Conservation (phyloP, 1,140 invertebrate species). For the Pseudomyrmex dendroicus region DNA sequence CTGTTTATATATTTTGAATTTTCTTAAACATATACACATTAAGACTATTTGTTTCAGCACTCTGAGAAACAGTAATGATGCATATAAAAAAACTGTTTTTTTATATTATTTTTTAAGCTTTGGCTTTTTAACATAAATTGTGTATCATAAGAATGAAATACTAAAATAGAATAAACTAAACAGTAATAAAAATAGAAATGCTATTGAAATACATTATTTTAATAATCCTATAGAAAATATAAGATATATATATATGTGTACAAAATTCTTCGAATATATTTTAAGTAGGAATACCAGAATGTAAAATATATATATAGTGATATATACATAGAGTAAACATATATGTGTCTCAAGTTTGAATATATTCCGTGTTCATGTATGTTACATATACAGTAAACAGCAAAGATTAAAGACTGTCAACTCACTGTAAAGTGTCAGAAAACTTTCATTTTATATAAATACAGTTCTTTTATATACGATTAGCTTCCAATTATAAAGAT, state of each 20-base stretch:
- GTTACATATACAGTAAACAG: slow-evolving; percentile 43
- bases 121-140: slow-evolving; percentile 33
- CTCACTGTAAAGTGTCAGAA: slow-evolving; percentile 78
- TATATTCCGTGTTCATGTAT: slow-evolving; percentile 28
- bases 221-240: slow-evolving; percentile 47
- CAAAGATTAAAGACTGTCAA: slow-evolving; percentile 62
- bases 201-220: slow-evolving; percentile 37
- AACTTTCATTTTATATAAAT: slow-evolving; percentile 70
- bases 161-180: slow-evolving; percentile 26
- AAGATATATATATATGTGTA: slow-evolving; percentile 12
- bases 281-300: too few relatives aligned
- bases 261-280: too few relatives aligned
- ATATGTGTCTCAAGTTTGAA: slow-evolving; percentile 18
- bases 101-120: too few relatives aligned
- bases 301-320: slow-evolving; percentile 25
- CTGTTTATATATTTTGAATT: slow-evolving; percentile 1
- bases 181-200: slow-evolving; percentile 9
- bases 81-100: slow-evolving; percentile 7
- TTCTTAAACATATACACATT: slow-evolving; percentile 30
- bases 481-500: slow-evolving; percentile 58
- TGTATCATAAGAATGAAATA: slow-evolving; percentile 22
- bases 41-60: slow-evolving; percentile 70
- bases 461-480: slow-evolving; percentile 67
- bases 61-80: slow-evolving; percentile 56
- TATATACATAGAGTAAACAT: slow-evolving; percentile 21